phyloP scores from a whole-genome alignment of 1,140 invertebrate genomes.

The Patella vulgata region DNA sequence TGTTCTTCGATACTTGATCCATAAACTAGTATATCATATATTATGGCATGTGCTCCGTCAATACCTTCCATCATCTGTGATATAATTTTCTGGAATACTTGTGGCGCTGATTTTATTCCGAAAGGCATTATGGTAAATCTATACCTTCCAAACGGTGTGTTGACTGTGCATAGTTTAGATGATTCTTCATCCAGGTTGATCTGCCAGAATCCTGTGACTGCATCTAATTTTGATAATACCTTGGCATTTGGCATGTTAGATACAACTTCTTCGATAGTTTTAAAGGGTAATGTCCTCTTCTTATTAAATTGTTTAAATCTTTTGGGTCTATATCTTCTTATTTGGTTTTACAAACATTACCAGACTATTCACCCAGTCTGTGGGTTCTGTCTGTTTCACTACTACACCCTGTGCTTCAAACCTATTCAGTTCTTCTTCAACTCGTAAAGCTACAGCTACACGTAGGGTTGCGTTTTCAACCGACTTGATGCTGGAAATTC shows the following conservation, averaged over 20 bases:
- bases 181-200: constrained; percentile 62
- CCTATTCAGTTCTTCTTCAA: constrained; percentile 21
- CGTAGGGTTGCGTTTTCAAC: constrained; percentile 20
- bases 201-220: constrained; percentile 51
- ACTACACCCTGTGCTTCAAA: constrained; percentile 30
- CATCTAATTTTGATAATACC: constrained; percentile 30
- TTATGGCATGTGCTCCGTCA: constrained; percentile 50
- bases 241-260: constrained; percentile 15
- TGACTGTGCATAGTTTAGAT: constrained; percentile 44
- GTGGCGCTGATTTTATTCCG: constrained; percentile 48
- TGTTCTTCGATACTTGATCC: constrained; percentile 49
- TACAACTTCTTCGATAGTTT: constrained; percentile 30
- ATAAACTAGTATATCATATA: constrained; percentile 62
- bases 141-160: constrained; percentile 58
- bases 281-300: constrained; percentile 40
- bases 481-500: constrained; percentile 12
- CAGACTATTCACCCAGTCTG: constrained; percentile 39
- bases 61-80: constrained; percentile 55
- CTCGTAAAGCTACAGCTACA: constrained; percentile 16
- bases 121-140: constrained; percentile 56
- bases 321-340: constrained; percentile 67
- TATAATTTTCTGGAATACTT: constrained; percentile 56
- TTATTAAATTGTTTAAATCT: constrained; percentile 68
- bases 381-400: constrained; percentile 30
- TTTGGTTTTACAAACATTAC: constrained; percentile 31